A percentile compares a stretch with the other conserved stretches of the same genome.
phyloP scores from a whole-genome alignment of 1,140 invertebrate genomes.

The Cylas formicarius region DNA sequence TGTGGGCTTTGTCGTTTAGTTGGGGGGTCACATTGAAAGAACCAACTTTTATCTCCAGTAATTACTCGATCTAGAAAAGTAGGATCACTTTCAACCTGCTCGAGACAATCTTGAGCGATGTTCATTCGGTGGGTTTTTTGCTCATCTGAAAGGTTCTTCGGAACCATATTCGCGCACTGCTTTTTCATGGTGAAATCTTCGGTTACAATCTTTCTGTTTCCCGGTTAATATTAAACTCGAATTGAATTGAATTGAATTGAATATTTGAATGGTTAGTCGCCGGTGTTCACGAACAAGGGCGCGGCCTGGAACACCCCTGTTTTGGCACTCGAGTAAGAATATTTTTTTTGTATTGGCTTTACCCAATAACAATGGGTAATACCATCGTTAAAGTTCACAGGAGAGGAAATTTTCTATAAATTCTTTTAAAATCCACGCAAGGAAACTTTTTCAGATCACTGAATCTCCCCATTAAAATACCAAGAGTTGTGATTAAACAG shows the following conservation, averaged over 20 bases:
- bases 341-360: too few species aligned
- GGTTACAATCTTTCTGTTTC: conserved; percentile 15
- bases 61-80: conserved; percentile 18
- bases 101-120: conserved; percentile 5
- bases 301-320: too few species aligned
- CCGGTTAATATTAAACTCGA: conserved; percentile 16
- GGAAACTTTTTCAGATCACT: too few species aligned
- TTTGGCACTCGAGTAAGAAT: too few species aligned
- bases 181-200: conserved; percentile 14
- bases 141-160: conserved; percentile 5
- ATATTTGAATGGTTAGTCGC: conserved; percentile 9
- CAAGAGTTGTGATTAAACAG: too few species aligned
- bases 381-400: too few species aligned
- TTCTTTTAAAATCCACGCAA: too few species aligned
- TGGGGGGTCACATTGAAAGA: conserved; percentile 26
- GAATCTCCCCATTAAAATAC: too few species aligned
- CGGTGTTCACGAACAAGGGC: conserved; percentile 12
- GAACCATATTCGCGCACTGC: conserved; percentile 11
- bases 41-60: conserved; percentile 29
- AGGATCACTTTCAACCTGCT: conserved; percentile 14
- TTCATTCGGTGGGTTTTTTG: conserved; percentile 7
- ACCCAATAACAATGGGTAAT: too few species aligned
- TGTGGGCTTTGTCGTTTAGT: conserved; percentile 24
- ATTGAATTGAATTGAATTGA: conserved; percentile 3
- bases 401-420: too few species aligned